These are phyloP conservation scores for Nannoperca australis DNA, from an alignment of 2,797 vertebrate species.

Conservation along the genomic window DNA sequence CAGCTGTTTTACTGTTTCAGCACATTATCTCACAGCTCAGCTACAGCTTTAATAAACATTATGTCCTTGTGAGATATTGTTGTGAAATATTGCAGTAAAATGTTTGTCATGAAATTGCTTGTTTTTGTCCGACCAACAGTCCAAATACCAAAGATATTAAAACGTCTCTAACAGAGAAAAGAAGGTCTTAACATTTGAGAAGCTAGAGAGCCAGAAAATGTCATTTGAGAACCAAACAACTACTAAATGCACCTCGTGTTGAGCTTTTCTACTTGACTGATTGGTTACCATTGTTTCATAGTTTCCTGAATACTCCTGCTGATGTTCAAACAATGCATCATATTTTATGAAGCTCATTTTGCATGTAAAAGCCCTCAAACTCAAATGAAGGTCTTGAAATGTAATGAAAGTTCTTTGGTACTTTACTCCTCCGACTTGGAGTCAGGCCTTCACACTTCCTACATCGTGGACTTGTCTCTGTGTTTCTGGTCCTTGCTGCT, in stretches of 20 bases:
- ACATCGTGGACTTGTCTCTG: not conserved
- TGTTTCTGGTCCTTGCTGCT: not conserved
- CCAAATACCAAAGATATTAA: not conserved
- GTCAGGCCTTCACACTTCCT: not conserved
- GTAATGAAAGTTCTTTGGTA: not conserved
- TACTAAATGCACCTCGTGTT: not conserved
- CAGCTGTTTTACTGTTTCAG: slow-evolving; percentile 18
- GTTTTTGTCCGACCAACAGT: not conserved
- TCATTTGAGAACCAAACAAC: too few species aligned
- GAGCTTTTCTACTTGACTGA: not conserved
- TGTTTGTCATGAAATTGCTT: not conserved
- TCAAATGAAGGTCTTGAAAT: not conserved
- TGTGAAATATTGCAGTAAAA: slow-evolving; percentile 7
- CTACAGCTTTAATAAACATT: slow-evolving; percentile 12
- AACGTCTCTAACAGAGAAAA: not conserved
- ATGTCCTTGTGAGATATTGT: not conserved
- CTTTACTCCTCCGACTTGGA: not conserved
- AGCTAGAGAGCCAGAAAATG: not conserved
- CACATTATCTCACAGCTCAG: slow-evolving; percentile 22
- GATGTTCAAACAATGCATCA: not conserved
- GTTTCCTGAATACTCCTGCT: not conserved
- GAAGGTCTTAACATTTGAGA: not conserved
- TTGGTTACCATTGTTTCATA: not conserved
- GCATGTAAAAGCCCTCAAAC: too few species aligned
- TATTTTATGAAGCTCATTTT: not conserved